Base-by-base conservation (phyloP, 2,797 vertebrate genomes). In the Limosa lapponica region DNA sequence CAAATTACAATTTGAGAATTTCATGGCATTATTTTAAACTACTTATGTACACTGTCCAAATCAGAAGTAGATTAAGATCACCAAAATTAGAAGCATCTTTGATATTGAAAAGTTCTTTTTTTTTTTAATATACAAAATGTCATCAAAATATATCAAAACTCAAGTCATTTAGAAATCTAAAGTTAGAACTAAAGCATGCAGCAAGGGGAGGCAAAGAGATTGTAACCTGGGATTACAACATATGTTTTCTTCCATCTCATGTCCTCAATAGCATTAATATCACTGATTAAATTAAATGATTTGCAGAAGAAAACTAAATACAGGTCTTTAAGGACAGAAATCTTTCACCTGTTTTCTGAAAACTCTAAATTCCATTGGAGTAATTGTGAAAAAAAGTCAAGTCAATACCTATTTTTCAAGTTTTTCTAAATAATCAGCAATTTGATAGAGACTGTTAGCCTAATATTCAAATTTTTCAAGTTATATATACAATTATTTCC, bases 1-100 rank as follows among this genome's bases (percentile, higher is more conserved):
- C 96, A 89, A 97, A 89, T 94, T 18, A 94, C 85, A 96, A 87
- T 88, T 81, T 69, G 82, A 90, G 46, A 90, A 89, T 90, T 81
- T 75, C 54, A 75, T 58, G 22, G 39, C 34, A 65, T 92, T 80
- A 69, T 48, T 93, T 93, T 82, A 57, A 89, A 88, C 27, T 66
- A 46, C 8, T 32, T 64, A 69, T 4, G 30, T 72, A 82, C 22
- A 74, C 24, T 32, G 16, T 62, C 36, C 39, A 87, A 92, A 78
- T 5, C 36, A 90, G 79, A 96, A 64, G 19, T 3, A 89, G 27
- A 83, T 36, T 64, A 55, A 64, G 55, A 80, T 75, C 13, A 85
- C 7, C 36, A 79, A 85, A 93, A 89, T 59, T 44, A 87, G 27
- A 92, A 80, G 7, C n/a, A 61, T 5, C 2, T 81, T 65, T 81